Conservation (phyloP, 2,797 vertebrate genomes). For the Poeciliopsis paucimaculata region DNA sequence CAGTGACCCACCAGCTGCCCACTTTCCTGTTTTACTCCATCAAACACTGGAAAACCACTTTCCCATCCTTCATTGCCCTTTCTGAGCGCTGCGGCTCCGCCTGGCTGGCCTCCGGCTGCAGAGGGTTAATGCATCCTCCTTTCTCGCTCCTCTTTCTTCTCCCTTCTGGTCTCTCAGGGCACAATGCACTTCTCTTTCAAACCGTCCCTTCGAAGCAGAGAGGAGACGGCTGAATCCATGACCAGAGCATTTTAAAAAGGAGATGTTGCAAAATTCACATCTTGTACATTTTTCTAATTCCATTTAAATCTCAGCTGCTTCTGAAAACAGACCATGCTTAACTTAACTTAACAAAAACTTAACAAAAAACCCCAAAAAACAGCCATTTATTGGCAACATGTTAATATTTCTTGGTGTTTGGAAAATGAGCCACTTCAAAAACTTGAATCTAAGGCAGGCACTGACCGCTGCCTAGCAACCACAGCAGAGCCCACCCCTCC, state of each 20-base stretch:
- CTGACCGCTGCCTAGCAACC: no score
- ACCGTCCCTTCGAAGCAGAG: neutral
- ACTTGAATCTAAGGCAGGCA: no score
- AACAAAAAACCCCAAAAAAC: no score
- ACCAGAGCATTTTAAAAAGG: neutral
- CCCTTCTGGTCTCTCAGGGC: neutral
- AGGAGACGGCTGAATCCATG: neutral
- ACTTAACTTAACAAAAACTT: no score
- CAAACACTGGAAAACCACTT: constrained; percentile 26
- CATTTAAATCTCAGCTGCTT: no score
- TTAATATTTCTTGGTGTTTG: no score
- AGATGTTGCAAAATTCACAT: no score
- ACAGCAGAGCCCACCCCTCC: no score
- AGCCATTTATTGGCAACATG: no score
- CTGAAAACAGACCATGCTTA: no score
- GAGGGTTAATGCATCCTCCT: constrained; percentile 58
- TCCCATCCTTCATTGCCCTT: constrained; percentile 2
- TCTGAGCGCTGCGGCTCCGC: neutral
- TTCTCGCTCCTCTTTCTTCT: constrained; percentile 1
- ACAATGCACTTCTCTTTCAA: constrained; percentile 1
- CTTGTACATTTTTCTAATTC: no score
- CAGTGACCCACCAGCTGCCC: neutral
- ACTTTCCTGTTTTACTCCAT: constrained; percentile 5
- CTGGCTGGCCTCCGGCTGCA: constrained; percentile 39
- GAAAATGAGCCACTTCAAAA: no score